phyloP scores from a whole-genome alignment of 2,888 invertebrate species.

The Polyommatus icarus region DNA sequence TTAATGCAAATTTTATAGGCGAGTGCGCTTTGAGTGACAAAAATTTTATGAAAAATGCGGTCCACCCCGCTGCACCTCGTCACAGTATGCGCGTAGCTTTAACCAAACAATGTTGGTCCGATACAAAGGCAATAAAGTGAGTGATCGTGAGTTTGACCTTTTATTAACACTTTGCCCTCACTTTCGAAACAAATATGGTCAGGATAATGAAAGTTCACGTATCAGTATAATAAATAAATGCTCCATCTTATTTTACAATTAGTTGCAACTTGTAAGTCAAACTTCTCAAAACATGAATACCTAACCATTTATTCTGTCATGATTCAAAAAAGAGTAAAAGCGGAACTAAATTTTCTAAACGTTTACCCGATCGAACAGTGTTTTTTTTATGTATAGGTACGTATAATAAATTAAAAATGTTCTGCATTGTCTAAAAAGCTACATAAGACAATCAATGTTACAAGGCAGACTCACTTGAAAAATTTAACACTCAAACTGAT shows the following conservation, averaged over 20 bases:
- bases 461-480: neutral
- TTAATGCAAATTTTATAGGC: neutral
- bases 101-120: slow-evolving; percentile 6
- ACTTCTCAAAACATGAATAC: neutral
- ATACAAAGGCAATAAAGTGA: slow-evolving; percentile 22
- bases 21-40: too few species aligned
- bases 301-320: too few species aligned
- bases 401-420: too few species aligned
- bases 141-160: slow-evolving; percentile 36
- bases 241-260: neutral
- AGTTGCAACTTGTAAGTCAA: neutral
- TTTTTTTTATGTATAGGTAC: too few species aligned
- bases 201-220: slow-evolving; percentile 41
- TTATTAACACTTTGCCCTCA: slow-evolving; percentile 38
- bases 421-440: too few species aligned
- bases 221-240: slow-evolving; percentile 33
- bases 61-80: neutral
- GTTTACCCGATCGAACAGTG: too few species aligned
- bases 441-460: too few species aligned
- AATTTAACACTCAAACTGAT: neutral
- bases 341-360: neutral
- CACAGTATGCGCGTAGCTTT: neutral
- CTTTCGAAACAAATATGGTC: slow-evolving; percentile 38
- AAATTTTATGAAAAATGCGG: too few species aligned
- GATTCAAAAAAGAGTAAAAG: neutral